Conservation (phyloP, 2,113 vertebrate species). For the Axis porcinus region DNA sequence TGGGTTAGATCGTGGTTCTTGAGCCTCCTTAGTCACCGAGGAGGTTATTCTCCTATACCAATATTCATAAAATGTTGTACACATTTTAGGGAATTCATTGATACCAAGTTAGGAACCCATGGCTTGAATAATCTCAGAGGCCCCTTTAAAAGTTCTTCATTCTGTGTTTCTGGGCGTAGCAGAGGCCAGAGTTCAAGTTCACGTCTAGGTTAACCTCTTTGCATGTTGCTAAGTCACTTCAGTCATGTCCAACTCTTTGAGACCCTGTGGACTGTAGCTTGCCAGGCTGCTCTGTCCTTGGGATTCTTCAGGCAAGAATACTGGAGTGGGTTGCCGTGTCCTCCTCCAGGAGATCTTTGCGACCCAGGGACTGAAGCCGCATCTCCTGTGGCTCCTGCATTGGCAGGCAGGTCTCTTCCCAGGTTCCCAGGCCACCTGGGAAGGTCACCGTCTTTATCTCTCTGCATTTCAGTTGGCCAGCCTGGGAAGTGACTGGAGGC, state of each 20-base stretch:
- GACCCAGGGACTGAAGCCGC: neutral
- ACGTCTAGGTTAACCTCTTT: neutral
- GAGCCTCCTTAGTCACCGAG: neutral
- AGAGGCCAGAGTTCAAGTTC: neutral
- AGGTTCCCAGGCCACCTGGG: neutral
- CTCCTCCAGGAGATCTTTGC: neutral
- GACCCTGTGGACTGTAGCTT: fast-evolving
- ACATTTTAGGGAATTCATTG: neutral
- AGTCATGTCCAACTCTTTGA: neutral
- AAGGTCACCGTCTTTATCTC: neutral
- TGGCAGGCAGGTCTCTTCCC: neutral
- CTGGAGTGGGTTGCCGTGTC: neutral
- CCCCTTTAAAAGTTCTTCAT: neutral
- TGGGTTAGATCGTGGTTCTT: neutral
- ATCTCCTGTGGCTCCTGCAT: neutral
- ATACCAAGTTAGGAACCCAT: neutral
- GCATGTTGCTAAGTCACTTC: neutral
- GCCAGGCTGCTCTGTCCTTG: neutral
- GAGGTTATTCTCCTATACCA: neutral
- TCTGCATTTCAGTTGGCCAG: neutral
- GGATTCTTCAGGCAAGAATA: neutral
- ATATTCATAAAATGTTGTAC: neutral
- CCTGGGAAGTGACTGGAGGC: neutral
- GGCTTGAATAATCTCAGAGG: neutral
- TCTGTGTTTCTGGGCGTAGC: neutral